Evolutionary conservation across 2,113 vertebrate genomes (phyloP), one percentile per base, ranked within the genome.

Genomic region (Galeopterus variegatus): DNA sequence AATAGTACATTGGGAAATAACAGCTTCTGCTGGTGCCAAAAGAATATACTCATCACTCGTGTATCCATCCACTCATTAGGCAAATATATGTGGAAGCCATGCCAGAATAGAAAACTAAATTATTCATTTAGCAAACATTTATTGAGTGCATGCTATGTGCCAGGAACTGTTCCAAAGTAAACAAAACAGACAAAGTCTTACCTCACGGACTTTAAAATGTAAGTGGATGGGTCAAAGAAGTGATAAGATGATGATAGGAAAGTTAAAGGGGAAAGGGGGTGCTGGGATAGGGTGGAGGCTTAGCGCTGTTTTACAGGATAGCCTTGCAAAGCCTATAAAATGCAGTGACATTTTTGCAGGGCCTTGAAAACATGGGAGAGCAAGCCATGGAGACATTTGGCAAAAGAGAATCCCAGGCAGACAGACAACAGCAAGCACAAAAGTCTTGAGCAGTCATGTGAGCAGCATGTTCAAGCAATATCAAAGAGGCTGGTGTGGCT

Each of bases 31-130:
- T 69, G 24, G 14, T 94, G 88, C 94, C 95, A 96, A 92, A 36
- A 72, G 41, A 94, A 94, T 83, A 89, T 62, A 76, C 11, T 94
- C 90, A 96, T 80, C 80, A 73, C 81, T 77, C 48, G 90, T 94
- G 54, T 81, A 85, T 86, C 93, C 13, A 97, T 45, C 31, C 31
- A 62, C 33, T 94, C 86, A 90, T 82, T 90, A 96, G 62, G 28
- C 77, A 93, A 97, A 98, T 77, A 90, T 31, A 77, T 79, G 65
- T 92, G 77, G 26, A 95, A 96, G 84, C 19, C 19, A 93, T 65
- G 52, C 83, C 94, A 94, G 48, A 85, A 9, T 82, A 88, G 82
- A 92, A 96, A 83, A 95, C 83, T 89, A 84, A 95, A 93, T 97
- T 90, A 92, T 84, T 83, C 50, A 92, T 58, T 95, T 75, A 85